phyloP scores from a whole-genome alignment of 2,888 invertebrate genomes.

The Merodon equestris region DNA sequence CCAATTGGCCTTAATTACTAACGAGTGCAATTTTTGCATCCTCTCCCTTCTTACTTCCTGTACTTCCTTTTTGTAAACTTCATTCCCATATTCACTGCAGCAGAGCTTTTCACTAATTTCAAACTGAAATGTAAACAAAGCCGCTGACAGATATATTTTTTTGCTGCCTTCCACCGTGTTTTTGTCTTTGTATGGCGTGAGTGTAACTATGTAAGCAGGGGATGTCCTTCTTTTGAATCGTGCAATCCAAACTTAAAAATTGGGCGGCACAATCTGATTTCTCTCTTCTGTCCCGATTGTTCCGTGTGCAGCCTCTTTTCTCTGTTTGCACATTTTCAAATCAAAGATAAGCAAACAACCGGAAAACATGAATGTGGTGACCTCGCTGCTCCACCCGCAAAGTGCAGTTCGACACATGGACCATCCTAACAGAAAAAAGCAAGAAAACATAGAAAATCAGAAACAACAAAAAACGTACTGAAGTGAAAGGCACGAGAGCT shows the following conservation, averaged over 20 bases:
- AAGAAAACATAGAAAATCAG: slow-evolving; percentile 6
- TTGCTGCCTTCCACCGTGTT: neutral
- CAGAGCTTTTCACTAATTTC: slow-evolving; percentile 35
- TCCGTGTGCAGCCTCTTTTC: neutral
- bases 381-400: slow-evolving; percentile 31
- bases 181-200: too few species aligned
- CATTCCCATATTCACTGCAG: slow-evolving; percentile 38
- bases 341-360: slow-evolving; percentile 61
- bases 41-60: neutral
- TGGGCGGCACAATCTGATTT: slow-evolving; percentile 51
- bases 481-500: slow-evolving; percentile 41
- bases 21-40: slow-evolving; percentile 24
- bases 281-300: neutral
- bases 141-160: slow-evolving; percentile 16
- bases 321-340: slow-evolving; percentile 60
- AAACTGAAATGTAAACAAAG: slow-evolving; percentile 50
- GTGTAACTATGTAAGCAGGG: slow-evolving; percentile 22
- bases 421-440: slow-evolving; percentile 17
- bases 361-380: slow-evolving; percentile 46
- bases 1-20: slow-evolving; percentile 60
- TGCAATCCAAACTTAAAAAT: slow-evolving; percentile 52
- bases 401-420: slow-evolving; percentile 25
- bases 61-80: slow-evolving; percentile 28
- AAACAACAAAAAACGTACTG: too few species aligned
- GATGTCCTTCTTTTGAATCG: slow-evolving; percentile 30